Base-by-base conservation (phyloP, 2,797 vertebrate genomes). In the Urophycis tenuis region DNA sequence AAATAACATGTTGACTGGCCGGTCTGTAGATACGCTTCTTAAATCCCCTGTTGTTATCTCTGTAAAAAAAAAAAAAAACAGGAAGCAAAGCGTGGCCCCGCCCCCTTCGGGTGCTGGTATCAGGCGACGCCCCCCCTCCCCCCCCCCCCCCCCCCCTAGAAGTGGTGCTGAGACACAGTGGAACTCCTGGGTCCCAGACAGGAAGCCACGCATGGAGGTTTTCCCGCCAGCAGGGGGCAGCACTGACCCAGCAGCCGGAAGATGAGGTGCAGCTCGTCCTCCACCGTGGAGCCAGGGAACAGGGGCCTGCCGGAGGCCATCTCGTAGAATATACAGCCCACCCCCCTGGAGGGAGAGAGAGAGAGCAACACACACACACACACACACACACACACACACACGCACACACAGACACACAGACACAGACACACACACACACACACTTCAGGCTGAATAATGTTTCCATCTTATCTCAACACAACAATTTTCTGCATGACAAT, bases 261-360 rank as follows among this genome's bases (percentile, higher is more conserved):
- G 85, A 94, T 94, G 83, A 94, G 91, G 81, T 94, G 93, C 79
- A 94, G 88, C 82, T 93, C 92, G 17, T 94, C 93, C 84, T 94
- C 92, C 81, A 94, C 92, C 0, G 93, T 93, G 81, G 93, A 93
- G 60, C 93, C 93, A 2, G 93, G 92, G 80, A 94, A 94, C 82
- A 93, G 88, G 75, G 93, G 92, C 77, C 93, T 90, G 80, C 93
- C 93, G 8, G 92, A 91, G 80, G 92, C 90, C 92, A 94, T 93
- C 91, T 94, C 93, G 0, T 92, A 94, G 88, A 93, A 94, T 82
- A 94, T 94, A 79, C 93, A 94, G 80, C 93, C 93, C 74, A 94
- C 92, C 76, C 93, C 93, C 93, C 93, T 94, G 82, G 75, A 45
- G 80, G 77, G 49, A 82, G 49, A 75, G 71, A 71, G 33, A 15